Evolutionary conservation across 1,140 invertebrate species (phyloP).

Genomic region (Battus philenor): DNA sequence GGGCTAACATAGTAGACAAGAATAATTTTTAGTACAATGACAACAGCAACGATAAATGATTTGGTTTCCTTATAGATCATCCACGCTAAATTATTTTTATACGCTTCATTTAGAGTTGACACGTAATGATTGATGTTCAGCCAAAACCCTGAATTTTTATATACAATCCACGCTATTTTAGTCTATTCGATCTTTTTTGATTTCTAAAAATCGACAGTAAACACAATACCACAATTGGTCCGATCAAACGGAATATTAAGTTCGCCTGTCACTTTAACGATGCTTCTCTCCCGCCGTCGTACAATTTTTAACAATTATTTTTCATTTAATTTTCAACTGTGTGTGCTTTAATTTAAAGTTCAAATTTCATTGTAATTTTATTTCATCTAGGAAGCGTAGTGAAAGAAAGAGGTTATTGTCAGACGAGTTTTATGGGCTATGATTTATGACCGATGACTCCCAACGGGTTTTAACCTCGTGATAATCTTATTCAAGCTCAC

Average conservation of each 20-base stretch:
- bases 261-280: constrained; percentile 73
- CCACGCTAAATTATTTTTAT: constrained; percentile 38
- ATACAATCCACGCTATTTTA: constrained; percentile 32
- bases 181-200: constrained; percentile 30
- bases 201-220: constrained; percentile 63
- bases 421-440: constrained; percentile 71
- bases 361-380: constrained; percentile 18
- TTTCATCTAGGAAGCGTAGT: constrained; percentile 49
- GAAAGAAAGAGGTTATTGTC: constrained; percentile 65
- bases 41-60: not conserved
- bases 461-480: constrained; percentile 64
- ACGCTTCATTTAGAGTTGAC: constrained; percentile 37
- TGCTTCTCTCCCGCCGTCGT: constrained; percentile 40
- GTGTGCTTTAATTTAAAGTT: constrained; percentile 14
- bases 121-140: constrained; percentile 60
- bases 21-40: not conserved
- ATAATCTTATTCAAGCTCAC: constrained; percentile 70
- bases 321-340: constrained; percentile 25
- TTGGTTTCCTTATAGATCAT: constrained; percentile 39
- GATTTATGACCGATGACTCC: constrained; percentile 74
- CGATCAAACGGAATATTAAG: constrained; percentile 74
- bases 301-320: constrained; percentile 18
- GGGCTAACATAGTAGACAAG: no score
- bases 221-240: constrained; percentile 73
- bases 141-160: constrained; percentile 40